Evolutionary conservation across 92 coral and sea anemone genomes (phyloP).

Genomic region (Diadumene lineata): DNA sequence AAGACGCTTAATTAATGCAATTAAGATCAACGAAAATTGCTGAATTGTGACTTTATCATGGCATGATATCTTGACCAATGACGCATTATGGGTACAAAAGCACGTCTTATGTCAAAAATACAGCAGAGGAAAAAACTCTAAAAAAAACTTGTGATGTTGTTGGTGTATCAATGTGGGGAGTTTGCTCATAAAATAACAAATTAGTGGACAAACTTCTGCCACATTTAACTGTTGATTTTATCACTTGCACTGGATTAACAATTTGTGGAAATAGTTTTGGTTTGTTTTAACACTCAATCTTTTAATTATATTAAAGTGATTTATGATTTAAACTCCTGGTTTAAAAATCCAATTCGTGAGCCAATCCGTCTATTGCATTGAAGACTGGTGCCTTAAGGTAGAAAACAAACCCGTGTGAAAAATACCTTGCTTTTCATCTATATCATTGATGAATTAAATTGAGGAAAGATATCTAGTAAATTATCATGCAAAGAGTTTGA

Average conservation of each 20-base stretch:
- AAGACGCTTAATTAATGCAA: background rate
- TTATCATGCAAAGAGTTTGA: background rate
- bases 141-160: too few relatives aligned
- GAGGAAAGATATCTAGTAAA: background rate
- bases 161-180: too few relatives aligned
- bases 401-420: background rate
- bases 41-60: too few relatives aligned
- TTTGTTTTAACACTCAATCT: background rate
- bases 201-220: too few relatives aligned
- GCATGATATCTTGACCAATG: too few relatives aligned
- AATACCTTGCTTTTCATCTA: background rate
- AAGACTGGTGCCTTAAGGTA: background rate
- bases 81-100: too few relatives aligned
- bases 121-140: too few relatives aligned
- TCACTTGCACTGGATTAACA: background rate
- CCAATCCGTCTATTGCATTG: too few relatives aligned
- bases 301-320: background rate
- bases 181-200: too few relatives aligned
- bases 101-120: too few relatives aligned
- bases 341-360: background rate
- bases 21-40: background rate
- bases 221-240: background rate
- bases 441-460: background rate
- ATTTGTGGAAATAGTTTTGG: background rate
- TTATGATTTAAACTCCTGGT: background rate